Evolutionary conservation across 2,888 invertebrate genomes (phyloP), one percentile per base, ranked within the genome.

Genomic region (Aleiodes leptofemur): DNA sequence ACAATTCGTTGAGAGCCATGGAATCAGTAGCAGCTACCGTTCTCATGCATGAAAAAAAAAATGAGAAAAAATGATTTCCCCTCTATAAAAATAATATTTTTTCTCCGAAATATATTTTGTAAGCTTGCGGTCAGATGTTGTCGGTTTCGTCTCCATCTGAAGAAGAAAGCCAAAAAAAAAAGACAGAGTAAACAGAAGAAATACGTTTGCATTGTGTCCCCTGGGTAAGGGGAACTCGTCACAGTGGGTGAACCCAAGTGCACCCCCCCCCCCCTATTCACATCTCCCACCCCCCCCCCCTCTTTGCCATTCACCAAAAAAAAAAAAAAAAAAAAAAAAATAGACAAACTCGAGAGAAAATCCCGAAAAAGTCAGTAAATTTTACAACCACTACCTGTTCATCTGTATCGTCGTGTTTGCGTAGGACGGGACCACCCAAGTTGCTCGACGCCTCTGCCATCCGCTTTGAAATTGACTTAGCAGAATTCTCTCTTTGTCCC

Each of bases 391-490:
- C 84, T 86, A 85, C 85, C 85, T 83, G 83, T 85, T 84, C 68
- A 74, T 69, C 79, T 80, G 76, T 79, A 55, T 72, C 59, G 51
- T 69, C 66, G 38, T 86, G 86, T 87, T 87, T 87, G 87, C 87
- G 87, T 86, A 86, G 87, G 87, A 86, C 82, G 83, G 77, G 87
- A 86, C 87, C 87, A 87, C 87, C 87, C 86, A 87, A 81, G 84
- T 82, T 79, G 84, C 80, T 51, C 78, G 83, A 86, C 85, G 87
- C 86, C 86, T 85, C 83, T 82, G 81, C 84, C 83, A 78, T 83
- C 79, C 82, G 82, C 79, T 81, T 80, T 80, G 82, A 83, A 83
- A 86, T 86, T 85, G 85, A 86, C 85, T 87, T 85, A 82, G 86
- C 83, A 82, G 86, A 87, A 86, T 87, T 83, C 84, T 71, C 72